A percentile compares a stretch with the other conserved stretches of the same genome.
These are phyloP conservation scores for Drosophila busckii DNA, from an alignment of 1,140 invertebrate species.

Conservation along the genomic window DNA sequence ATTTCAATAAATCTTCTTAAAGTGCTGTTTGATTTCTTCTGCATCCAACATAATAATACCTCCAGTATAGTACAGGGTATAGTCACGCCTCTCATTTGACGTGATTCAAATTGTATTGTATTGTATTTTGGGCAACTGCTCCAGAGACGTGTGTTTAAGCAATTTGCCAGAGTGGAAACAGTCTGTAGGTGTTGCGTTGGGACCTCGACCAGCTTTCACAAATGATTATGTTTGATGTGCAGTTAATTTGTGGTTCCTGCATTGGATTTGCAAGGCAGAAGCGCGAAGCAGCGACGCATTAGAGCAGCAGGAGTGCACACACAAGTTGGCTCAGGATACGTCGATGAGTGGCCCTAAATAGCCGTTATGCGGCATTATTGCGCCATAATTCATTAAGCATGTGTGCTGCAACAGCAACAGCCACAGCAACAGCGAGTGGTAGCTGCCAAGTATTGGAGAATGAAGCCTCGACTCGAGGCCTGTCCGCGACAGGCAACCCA, in stretches of 20 bases:
- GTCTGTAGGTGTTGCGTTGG: conserved; percentile 57
- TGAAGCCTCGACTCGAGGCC: conserved; percentile 22
- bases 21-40: too few relatives aligned
- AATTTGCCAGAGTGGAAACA: conserved; percentile 60
- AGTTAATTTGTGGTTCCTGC: conserved; percentile 68
- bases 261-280: conserved; percentile 33
- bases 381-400: conserved; percentile 72
- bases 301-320: conserved; percentile 20
- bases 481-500: conserved; percentile 46
- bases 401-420: conserved; percentile 11
- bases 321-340: neutral
- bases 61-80: neutral
- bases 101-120: neutral
- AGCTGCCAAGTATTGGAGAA: conserved; percentile 4
- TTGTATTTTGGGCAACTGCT: conserved; percentile 26
- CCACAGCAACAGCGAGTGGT: neutral
- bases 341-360: conserved; percentile 67
- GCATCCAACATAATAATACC: too few relatives aligned
- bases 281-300: conserved; percentile 62
- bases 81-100: too few relatives aligned
- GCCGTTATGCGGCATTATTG: conserved; percentile 72
- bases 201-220: conserved; percentile 67
- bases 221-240: conserved; percentile 76
- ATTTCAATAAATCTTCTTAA: too few relatives aligned
- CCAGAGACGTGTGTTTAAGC: conserved; percentile 62